phyloP scores from a whole-genome alignment of 1,140 invertebrate species.

The Zophobas atratus region DNA sequence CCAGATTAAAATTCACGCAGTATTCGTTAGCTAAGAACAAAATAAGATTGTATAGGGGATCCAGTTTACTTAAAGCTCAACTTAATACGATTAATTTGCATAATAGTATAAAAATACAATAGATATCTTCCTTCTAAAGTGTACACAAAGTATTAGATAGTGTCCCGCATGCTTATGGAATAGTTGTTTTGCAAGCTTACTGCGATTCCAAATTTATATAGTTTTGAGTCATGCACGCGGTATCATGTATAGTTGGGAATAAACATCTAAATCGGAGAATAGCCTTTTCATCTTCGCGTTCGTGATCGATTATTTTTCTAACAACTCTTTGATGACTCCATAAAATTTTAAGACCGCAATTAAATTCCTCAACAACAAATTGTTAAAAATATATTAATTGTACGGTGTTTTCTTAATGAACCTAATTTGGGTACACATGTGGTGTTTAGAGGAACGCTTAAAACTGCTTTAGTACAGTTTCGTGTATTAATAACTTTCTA shows the following conservation, averaged over 20 bases:
- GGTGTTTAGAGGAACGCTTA: conserved; percentile 1
- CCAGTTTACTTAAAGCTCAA: conserved; percentile 20
- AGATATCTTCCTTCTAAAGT: background rate
- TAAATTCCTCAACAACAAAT: conserved; percentile 27
- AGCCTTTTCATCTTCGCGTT: background rate
- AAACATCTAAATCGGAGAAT: background rate
- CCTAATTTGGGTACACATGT: conserved; percentile 24
- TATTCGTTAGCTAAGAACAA: conserved; percentile 33
- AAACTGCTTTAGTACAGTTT: background rate
- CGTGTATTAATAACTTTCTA: conserved; percentile 13
- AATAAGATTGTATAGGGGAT: conserved; percentile 28
- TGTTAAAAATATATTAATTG: conserved; percentile 38
- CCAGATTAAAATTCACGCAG: conserved; percentile 14
- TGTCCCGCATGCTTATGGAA: too few species aligned
- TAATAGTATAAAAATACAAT: conserved; percentile 37
- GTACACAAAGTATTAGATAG: too few species aligned
- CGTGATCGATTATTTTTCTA: conserved; percentile 29
- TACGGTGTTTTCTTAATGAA: conserved; percentile 28
- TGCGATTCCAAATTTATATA: too few species aligned
- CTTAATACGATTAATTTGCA: conserved; percentile 28
- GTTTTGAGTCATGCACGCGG: too few species aligned
- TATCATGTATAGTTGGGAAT: background rate
- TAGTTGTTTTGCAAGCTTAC: too few species aligned
- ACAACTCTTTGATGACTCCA: conserved; percentile 25
- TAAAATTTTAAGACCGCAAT: conserved; percentile 20